phyloP scores from a whole-genome alignment of 2,888 invertebrate genomes.

The Diarsia dahlii region DNA sequence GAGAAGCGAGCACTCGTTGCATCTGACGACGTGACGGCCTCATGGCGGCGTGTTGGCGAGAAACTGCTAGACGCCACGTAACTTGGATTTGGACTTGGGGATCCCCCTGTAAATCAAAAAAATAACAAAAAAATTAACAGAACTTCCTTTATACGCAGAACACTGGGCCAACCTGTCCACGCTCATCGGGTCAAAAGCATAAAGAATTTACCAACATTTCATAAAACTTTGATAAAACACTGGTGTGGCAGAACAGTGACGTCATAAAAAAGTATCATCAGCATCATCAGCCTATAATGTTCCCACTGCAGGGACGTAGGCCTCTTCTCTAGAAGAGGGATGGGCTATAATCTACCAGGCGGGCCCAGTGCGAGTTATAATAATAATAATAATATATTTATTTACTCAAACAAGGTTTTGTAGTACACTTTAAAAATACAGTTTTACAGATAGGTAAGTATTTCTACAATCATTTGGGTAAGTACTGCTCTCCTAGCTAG shows the following conservation, averaged over 20 bases:
- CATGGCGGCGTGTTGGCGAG: constrained; percentile 85
- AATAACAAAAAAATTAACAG: neutral
- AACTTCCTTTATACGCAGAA: neutral
- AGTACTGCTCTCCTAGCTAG: too few species aligned
- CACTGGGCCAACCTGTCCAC: neutral
- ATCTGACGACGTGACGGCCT: constrained; percentile 84
- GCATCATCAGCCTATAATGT: neutral
- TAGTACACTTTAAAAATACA: too few species aligned
- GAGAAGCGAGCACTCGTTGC: constrained; percentile 81
- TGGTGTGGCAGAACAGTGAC: neutral
- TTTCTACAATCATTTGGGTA: too few species aligned
- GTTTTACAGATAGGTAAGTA: too few species aligned
- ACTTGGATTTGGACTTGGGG: constrained; percentile 82
- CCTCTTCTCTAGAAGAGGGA: too few species aligned
- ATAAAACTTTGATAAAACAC: neutral
- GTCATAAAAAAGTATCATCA: neutral
- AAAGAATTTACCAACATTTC: neutral
- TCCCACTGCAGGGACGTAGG: too few species aligned
- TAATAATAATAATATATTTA: too few species aligned
- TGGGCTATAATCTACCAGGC: too few species aligned
- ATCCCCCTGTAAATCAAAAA: constrained; percentile 76
- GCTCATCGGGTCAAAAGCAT: neutral
- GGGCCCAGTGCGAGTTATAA: too few species aligned
- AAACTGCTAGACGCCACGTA: constrained; percentile 82
- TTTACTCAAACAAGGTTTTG: too few species aligned